A percentile compares a stretch with the other conserved stretches of the same genome.
Evolutionary conservation across 2,113 vertebrate genomes (phyloP).

Genomic region (Rhabdomys dilectus): DNA sequence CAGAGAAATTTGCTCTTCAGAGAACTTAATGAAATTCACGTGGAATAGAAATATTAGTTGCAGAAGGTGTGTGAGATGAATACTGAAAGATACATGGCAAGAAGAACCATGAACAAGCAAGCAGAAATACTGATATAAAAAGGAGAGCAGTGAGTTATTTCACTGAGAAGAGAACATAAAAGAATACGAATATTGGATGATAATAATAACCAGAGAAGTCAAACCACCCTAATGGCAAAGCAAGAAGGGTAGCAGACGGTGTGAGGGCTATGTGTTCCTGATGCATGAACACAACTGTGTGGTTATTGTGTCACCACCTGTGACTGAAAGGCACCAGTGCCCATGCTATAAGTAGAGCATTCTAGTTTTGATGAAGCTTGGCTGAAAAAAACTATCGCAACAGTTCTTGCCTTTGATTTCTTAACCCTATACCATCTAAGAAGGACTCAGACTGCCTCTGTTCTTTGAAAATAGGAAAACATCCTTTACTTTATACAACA

Average conservation of each 20-base stretch:
- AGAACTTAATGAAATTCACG: neutral
- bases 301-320: neutral
- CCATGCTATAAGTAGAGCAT: neutral
- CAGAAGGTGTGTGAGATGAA: neutral
- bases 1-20: neutral
- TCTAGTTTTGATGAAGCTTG: conserved; percentile 24
- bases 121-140: conserved; percentile 12
- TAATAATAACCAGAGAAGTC: neutral
- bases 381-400: neutral
- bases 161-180: conserved; percentile 33
- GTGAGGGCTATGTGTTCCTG: neutral
- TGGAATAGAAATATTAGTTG: neutral
- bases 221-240: neutral
- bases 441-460: neutral
- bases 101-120: neutral
- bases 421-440: neutral
- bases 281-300: neutral
- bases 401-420: conserved; percentile 1
- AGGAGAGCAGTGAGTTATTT: neutral
- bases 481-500: neutral
- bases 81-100: neutral
- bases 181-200: neutral
- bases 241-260: neutral
- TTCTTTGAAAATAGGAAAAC: conserved; percentile 31
- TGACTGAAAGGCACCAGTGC: neutral